Percentiles rank a stretch among this genome's conserved stretches.
These are phyloP conservation scores for Telenomus remus DNA, from an alignment of 1,140 invertebrate species.

Conservation along the genomic window DNA sequence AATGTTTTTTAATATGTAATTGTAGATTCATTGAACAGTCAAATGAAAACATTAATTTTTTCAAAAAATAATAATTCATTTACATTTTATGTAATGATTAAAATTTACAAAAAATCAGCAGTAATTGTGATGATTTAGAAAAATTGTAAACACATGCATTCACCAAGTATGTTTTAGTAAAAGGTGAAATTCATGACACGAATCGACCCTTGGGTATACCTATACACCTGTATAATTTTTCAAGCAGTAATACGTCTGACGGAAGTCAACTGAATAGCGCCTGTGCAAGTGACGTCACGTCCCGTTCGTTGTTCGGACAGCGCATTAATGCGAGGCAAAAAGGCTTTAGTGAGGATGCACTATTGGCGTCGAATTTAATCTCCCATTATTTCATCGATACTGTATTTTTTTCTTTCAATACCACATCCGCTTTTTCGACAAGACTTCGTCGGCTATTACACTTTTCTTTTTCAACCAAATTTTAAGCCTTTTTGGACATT, in stretches of 20 bases:
- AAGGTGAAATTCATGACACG: not conserved
- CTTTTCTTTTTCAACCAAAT: too few relatives aligned
- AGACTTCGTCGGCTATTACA: too few relatives aligned
- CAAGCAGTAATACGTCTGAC: conserved; percentile 38
- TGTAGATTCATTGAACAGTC: too few relatives aligned
- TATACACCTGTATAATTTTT: not conserved
- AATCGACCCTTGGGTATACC: not conserved
- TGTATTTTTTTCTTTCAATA: conserved; percentile 10
- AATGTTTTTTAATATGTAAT: too few relatives aligned
- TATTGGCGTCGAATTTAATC: conserved; percentile 28
- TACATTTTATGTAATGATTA: too few relatives aligned
- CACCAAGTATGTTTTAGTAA: not conserved
- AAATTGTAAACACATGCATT: too few relatives aligned
- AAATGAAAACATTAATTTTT: too few relatives aligned
- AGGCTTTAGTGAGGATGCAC: conserved; percentile 33
- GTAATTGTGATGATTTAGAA: too few relatives aligned
- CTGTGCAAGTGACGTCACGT: conserved; percentile 56
- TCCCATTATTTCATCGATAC: conserved; percentile 17
- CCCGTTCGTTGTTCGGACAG: conserved; percentile 54
- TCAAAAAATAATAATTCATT: too few relatives aligned
- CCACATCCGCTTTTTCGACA: not conserved
- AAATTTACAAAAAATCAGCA: too few relatives aligned
- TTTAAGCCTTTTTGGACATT: too few relatives aligned
- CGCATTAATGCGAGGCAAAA: conserved; percentile 33
- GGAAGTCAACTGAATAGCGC: conserved; percentile 55